phyloP scores from a whole-genome alignment of 1,140 invertebrate species.

The Trachelipus rathkii region DNA sequence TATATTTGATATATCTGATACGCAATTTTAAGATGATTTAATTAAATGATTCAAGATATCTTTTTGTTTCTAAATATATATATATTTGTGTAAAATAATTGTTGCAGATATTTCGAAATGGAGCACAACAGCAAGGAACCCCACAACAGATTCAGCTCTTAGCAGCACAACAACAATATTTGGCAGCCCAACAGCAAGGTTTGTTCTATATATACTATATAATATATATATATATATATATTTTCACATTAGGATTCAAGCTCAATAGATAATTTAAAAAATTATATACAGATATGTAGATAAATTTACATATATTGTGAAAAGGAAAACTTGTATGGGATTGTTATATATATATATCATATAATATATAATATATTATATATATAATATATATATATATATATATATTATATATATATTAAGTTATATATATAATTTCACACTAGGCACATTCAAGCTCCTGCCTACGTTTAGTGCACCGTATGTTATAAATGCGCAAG shows the following conservation, averaged over 20 bases:
- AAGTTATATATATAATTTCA: background rate
- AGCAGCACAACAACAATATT: conserved; percentile 47
- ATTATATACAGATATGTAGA: too few relatives aligned
- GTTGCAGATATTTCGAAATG: conserved; percentile 53
- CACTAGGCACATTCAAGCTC: conserved; percentile 53
- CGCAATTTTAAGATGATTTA: too few relatives aligned
- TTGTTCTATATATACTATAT: conserved; percentile 58
- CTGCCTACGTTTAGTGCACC: conserved; percentile 72
- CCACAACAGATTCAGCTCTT: conserved; percentile 51
- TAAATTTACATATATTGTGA: too few relatives aligned
- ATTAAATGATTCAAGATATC: too few relatives aligned
- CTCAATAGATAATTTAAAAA: too few relatives aligned
- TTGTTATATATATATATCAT: conserved; percentile 58
- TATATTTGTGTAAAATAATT: too few relatives aligned
- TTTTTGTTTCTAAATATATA: too few relatives aligned
- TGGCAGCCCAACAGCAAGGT: conserved; percentile 43
- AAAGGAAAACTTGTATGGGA: too few relatives aligned
- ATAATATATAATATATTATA: conserved; percentile 31
- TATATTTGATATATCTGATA: too few relatives aligned
- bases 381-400: too few relatives aligned
- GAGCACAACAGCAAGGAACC: conserved; percentile 54
- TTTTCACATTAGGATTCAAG: too few relatives aligned
- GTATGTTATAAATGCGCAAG: conserved; percentile 83
- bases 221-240: background rate
- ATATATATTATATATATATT: conserved; percentile 50